These are phyloP conservation scores for Saccostrea cuccullata DNA, from an alignment of 1,140 invertebrate genomes.

Conservation along the genomic window DNA sequence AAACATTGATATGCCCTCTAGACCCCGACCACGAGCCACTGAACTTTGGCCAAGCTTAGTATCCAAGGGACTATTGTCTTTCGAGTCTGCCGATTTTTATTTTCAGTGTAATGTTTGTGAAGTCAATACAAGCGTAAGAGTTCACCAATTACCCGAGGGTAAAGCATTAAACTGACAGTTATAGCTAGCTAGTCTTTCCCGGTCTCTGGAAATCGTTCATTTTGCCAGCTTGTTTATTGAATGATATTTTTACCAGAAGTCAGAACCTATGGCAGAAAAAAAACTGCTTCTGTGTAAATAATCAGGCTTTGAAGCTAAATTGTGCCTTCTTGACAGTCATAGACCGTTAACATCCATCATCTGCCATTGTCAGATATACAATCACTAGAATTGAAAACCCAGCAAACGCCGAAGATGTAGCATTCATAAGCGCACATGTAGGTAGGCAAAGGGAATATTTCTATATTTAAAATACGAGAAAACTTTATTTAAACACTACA, in stretches of 20 bases:
- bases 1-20: too few relatives aligned
- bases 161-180: not conserved
- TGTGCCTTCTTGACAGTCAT: not conserved
- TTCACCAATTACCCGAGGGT: not conserved
- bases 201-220: slow-evolving; percentile 20
- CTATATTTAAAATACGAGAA: too few relatives aligned
- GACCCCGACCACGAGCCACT: too few relatives aligned
- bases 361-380: not conserved
- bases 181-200: not conserved
- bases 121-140: not conserved
- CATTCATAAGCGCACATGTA: too few relatives aligned
- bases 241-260: slow-evolving; percentile 30
- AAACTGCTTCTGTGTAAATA: not conserved
- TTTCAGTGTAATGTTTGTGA: not conserved
- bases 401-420: not conserved
- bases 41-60: not conserved
- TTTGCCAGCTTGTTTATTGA: slow-evolving; percentile 23
- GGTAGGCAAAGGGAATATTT: too few relatives aligned
- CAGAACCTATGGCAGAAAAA: not conserved
- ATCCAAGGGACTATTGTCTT: not conserved
- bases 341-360: not conserved
- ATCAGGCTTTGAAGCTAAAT: not conserved
- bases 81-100: slow-evolving; percentile 2
- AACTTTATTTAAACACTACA: too few relatives aligned
- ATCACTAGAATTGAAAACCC: not conserved